phyloP scores from a whole-genome alignment of 2,113 vertebrate genomes.

The Astatoreochromis straeleni region DNA sequence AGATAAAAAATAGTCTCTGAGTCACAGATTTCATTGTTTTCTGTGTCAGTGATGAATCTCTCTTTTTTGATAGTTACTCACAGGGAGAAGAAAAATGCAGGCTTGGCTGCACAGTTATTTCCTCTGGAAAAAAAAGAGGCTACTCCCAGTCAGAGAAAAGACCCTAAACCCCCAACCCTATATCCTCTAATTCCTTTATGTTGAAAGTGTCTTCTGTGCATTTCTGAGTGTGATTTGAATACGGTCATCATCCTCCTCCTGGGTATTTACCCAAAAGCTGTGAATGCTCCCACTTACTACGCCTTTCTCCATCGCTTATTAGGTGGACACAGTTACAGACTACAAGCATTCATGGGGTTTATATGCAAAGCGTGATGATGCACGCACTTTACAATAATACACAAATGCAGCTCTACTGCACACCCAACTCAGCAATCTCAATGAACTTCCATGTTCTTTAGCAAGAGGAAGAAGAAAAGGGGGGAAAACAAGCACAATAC shows the following conservation, averaged over 20 bases:
- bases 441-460: background rate
- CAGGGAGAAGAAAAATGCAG: conserved; percentile 48
- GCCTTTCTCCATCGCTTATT: background rate
- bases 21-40: conserved; percentile 65
- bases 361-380: conserved; percentile 1
- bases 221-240: conserved; percentile 48
- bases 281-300: conserved; percentile 20
- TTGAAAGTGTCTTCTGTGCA: conserved; percentile 21
- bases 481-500: conserved; percentile 5
- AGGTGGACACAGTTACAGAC: background rate
- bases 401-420: background rate
- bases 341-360: background rate
- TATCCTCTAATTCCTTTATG: conserved; percentile 42
- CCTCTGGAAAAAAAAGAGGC: background rate
- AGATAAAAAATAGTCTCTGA: conserved; percentile 65
- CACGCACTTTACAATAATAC: background rate
- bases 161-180: background rate
- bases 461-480: background rate
- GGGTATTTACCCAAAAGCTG: conserved; percentile 39
- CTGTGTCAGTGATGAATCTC: conserved; percentile 70
- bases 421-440: background rate
- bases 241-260: conserved; percentile 31
- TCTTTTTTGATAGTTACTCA: conserved; percentile 57
- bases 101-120: conserved; percentile 41
- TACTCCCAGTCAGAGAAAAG: background rate